These are phyloP conservation scores for Cercopithecus petaurista DNA, from an alignment of 2,797 vertebrate genomes.

Conservation along the genomic window DNA sequence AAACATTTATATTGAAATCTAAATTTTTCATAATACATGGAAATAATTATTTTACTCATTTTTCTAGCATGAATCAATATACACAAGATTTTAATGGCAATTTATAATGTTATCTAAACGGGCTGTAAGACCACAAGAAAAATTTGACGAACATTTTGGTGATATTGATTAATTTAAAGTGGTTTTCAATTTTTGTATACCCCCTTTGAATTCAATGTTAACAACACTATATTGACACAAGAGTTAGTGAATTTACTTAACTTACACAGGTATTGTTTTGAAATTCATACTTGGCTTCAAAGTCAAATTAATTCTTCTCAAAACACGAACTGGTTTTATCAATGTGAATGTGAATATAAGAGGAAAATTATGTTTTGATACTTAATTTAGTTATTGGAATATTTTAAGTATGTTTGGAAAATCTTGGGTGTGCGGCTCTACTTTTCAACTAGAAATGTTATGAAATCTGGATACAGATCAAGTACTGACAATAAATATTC, in stretches of 20 bases:
- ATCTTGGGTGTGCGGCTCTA: neutral
- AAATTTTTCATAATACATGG: neutral
- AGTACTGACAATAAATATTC: neutral
- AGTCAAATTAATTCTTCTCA: neutral
- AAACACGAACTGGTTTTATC: neutral
- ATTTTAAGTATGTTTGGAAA: neutral
- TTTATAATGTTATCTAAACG: neutral
- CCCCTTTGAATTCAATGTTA: neutral
- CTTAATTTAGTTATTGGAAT: neutral
- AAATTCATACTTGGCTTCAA: neutral
- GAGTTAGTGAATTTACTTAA: neutral
- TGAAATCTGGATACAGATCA: neutral
- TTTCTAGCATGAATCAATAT: slow-evolving; percentile 17
- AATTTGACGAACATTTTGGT: neutral
- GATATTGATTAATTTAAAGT: neutral
- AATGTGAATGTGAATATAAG: neutral
- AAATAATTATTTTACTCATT: neutral
- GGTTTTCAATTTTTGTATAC: neutral
- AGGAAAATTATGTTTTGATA: neutral
- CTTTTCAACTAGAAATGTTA: neutral
- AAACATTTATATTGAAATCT: slow-evolving; percentile 7
- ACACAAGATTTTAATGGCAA: neutral
- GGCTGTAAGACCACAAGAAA: neutral
- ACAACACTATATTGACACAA: neutral
- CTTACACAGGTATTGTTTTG: neutral